These are phyloP conservation scores for Chlorodrepanis virens DNA, from an alignment of 2,113 vertebrate genomes.

Conservation along the genomic window DNA sequence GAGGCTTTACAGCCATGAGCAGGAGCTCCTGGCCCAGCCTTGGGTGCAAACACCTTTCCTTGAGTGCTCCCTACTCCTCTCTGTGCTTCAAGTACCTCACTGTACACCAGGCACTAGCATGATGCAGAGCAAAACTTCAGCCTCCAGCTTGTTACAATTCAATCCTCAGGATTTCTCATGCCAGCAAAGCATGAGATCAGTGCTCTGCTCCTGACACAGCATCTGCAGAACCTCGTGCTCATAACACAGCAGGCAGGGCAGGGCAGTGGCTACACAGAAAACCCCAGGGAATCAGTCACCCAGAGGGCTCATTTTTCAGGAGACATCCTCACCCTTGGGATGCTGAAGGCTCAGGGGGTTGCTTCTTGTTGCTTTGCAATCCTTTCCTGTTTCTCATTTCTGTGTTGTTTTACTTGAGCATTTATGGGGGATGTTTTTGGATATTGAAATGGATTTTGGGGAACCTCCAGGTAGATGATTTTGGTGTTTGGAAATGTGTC, in stretches of 20 bases:
- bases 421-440: background rate
- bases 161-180: background rate
- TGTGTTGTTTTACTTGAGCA: background rate
- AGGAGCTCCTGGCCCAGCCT: background rate
- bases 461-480: background rate
- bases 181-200: background rate
- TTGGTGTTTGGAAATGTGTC: background rate
- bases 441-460: background rate
- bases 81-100: background rate
- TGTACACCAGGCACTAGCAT: background rate
- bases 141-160: conserved; percentile 34
- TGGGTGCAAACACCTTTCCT: background rate
- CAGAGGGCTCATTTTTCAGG: background rate
- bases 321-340: rapidly evolving
- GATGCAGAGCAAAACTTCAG: background rate
- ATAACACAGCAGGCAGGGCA: rapidly evolving
- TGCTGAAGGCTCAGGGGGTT: background rate
- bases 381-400: background rate
- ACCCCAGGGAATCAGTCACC: background rate
- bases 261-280: background rate
- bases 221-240: background rate
- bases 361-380: background rate
- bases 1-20: background rate
- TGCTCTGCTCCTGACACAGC: background rate
- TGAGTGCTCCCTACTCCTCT: background rate